Conservation (phyloP, 2,888 invertebrate species). For the Coenonympha arcania region DNA sequence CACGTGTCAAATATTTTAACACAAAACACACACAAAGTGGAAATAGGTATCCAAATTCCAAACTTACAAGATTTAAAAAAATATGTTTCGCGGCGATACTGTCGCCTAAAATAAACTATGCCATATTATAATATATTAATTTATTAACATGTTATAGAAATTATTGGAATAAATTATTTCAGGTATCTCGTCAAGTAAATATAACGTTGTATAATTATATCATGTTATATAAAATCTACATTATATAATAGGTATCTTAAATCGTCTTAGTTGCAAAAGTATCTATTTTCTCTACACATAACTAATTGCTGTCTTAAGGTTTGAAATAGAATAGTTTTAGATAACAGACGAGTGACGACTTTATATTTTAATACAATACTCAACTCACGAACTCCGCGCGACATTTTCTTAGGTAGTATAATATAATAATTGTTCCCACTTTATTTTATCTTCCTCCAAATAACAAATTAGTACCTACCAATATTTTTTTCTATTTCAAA, state of each 20-base stretch:
- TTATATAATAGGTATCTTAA: slow-evolving; percentile 31
- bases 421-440: slow-evolving; percentile 58
- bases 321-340: slow-evolving; percentile 64
- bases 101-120: too few relatives aligned
- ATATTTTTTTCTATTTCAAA: slow-evolving; percentile 53
- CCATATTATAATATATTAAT: too few relatives aligned
- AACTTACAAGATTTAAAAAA: too few relatives aligned
- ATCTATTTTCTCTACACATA: slow-evolving; percentile 41
- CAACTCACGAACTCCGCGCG: neutral
- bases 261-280: slow-evolving; percentile 48
- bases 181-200: slow-evolving; percentile 48
- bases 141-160: too few relatives aligned
- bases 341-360: slow-evolving; percentile 25
- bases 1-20: too few relatives aligned
- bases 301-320: slow-evolving; percentile 60
- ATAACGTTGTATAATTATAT: slow-evolving; percentile 19
- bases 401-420: slow-evolving; percentile 8
- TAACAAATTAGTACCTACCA: slow-evolving; percentile 14
- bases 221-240: slow-evolving; percentile 52
- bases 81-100: too few relatives aligned
- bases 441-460: slow-evolving; percentile 42
- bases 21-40: too few relatives aligned
- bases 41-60: too few relatives aligned
- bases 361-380: slow-evolving; percentile 9
- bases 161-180: slow-evolving; percentile 43